These are phyloP conservation scores for Pantelozetes paolii DNA, from an alignment of 2,888 invertebrate genomes.

Conservation along the genomic window DNA sequence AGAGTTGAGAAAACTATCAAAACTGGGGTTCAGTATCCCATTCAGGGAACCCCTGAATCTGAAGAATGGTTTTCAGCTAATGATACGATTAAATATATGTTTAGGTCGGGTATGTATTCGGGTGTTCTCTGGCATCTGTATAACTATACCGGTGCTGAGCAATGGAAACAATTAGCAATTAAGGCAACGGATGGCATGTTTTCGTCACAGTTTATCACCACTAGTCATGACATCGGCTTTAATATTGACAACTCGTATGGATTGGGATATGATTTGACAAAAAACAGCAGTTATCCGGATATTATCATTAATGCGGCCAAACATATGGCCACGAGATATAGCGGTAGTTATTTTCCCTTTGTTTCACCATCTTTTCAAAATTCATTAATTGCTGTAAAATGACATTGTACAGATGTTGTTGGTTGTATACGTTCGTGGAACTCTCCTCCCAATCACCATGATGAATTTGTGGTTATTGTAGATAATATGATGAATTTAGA, in stretches of 20 bases:
- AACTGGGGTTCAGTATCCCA: not conserved
- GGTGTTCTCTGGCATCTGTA: constrained; percentile 30
- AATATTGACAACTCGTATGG: not conserved
- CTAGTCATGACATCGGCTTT: constrained; percentile 33
- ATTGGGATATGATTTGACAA: constrained; percentile 20
- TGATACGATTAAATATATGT: not conserved
- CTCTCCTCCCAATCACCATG: not conserved
- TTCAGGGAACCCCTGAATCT: not conserved
- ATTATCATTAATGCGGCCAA: constrained; percentile 19
- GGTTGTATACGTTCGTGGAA: constrained; percentile 27
- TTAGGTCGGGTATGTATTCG: not conserved
- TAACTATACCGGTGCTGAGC: not conserved
- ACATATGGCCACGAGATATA: constrained; percentile 24
- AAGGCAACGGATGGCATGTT: constrained; percentile 7
- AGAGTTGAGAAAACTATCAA: not conserved
- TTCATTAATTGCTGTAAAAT: no score
- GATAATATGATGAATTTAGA: constrained; percentile 35
- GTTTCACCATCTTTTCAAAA: no score
- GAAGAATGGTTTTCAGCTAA: not conserved
- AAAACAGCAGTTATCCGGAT: constrained; percentile 2
- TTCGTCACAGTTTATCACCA: not conserved
- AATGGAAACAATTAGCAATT: constrained; percentile 6
- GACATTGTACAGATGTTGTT: not conserved
- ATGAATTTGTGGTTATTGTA: constrained; percentile 8
- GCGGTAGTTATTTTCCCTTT: no score